Conservation (phyloP, 2,113 vertebrate species). For the Anguilla rostrata region DNA sequence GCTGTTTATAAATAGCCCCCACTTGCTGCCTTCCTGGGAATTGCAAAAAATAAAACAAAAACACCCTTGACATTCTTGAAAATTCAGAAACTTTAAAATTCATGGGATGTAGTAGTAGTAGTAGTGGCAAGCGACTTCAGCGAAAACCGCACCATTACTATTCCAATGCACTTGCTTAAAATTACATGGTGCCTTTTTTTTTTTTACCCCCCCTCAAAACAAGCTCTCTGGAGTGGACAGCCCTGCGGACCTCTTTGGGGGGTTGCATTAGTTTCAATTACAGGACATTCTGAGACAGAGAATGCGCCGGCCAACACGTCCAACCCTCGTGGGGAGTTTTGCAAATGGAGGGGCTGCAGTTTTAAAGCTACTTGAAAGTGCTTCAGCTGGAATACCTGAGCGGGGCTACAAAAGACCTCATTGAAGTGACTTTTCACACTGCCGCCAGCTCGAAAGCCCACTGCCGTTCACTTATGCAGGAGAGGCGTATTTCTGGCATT, state of each 20-base stretch:
- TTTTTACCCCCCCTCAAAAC: not conserved
- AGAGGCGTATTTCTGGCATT: not conserved
- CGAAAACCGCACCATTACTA: not conserved
- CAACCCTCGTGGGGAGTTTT: constrained; percentile 20
- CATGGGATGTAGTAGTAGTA: not conserved
- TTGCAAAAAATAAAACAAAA: not conserved
- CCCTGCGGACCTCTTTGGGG: not conserved
- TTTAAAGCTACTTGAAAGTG: constrained; percentile 46
- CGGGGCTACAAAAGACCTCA: constrained; percentile 38
- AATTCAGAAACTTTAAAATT: not conserved
- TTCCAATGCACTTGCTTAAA: not conserved
- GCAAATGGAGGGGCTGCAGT: constrained; percentile 35
- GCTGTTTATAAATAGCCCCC: not conserved
- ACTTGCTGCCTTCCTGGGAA: not conserved
- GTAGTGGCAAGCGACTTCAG: not conserved
- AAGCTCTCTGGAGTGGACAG: constrained; percentile 1
- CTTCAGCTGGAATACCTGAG: constrained; percentile 30
- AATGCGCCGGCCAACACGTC: constrained; percentile 10
- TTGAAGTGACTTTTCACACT: constrained; percentile 31
- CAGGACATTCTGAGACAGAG: constrained; percentile 21
- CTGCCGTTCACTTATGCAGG: not conserved
- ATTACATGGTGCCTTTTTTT: not conserved
- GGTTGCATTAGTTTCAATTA: constrained; percentile 28
- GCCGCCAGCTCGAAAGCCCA: not conserved
- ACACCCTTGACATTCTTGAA: not conserved